Conservation (phyloP, 2,888 invertebrate genomes). For the Pasiphila rectangulata region DNA sequence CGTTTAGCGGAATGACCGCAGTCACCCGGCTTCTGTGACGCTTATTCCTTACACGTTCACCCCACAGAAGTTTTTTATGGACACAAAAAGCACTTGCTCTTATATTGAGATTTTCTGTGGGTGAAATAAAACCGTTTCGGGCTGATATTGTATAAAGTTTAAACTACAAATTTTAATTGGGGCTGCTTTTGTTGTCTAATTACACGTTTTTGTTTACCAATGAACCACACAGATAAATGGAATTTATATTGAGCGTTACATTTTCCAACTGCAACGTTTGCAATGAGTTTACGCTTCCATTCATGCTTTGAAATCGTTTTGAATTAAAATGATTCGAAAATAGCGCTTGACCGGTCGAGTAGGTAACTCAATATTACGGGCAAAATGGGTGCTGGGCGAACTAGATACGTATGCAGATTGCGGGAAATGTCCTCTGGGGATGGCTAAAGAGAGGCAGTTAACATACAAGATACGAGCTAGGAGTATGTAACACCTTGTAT, state of each 20-base stretch:
- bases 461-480: constrained; percentile 42
- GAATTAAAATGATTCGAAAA: constrained; percentile 44
- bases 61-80: constrained; percentile 75
- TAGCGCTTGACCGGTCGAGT: constrained; percentile 36
- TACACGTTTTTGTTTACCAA: constrained; percentile 1
- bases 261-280: constrained; percentile 35
- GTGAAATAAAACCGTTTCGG: constrained; percentile 53
- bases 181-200: constrained; percentile 1
- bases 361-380: constrained; percentile 44
- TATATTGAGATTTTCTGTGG: constrained; percentile 61
- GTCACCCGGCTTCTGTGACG: constrained; percentile 73
- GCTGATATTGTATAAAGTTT: constrained; percentile 38
- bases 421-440: constrained; percentile 33
- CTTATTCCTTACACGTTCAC: constrained; percentile 79
- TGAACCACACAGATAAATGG: constrained; percentile 23
- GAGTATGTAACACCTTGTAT: constrained; percentile 37
- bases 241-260: constrained; percentile 27
- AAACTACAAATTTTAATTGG: constrained; percentile 23
- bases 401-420: constrained; percentile 46
- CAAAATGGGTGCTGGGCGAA: constrained; percentile 39
- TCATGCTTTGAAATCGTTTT: constrained; percentile 39
- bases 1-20: constrained; percentile 81
- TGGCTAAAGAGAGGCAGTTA: constrained; percentile 38
- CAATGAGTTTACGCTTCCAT: constrained; percentile 36
- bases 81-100: constrained; percentile 60